Evolutionary conservation across 2,888 invertebrate species (phyloP), one percentile per base, ranked within the genome.

Genomic region (Magallana nippona): DNA sequence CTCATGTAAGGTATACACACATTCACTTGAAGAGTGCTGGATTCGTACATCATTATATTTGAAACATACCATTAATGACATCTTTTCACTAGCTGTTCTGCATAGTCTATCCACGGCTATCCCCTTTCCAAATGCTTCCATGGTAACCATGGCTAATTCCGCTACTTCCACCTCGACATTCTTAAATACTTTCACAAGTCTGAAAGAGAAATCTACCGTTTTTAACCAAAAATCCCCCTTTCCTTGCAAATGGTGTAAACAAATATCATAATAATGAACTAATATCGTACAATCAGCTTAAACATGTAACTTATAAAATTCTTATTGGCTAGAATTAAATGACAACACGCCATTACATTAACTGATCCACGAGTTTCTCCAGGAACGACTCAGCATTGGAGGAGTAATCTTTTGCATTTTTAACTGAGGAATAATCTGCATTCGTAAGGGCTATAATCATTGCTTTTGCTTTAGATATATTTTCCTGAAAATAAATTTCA

Each of bases 391-490:
- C 84, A 27, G 78, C 78, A 15, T 19, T 19, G 10, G 82, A 78
- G 11, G 55, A 57, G 58, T 22, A 22, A 3, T 78, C 32, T 10
- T 27, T 32, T 2, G 15, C 78, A 10, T 84, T 27, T 55, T 22
- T 81, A n/a, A 55, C 57, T 13, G 62, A 27, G n/a, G 84, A 81
- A 2, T 78, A 56, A 19, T 84, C 81, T 56, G 78, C 27, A n/a
- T 22, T 78, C 10, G 78, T 78, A n/a, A 82, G 32, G 13, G 62
- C 56, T 22, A 62, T 78, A 10, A 84, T 84, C 78, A 81, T 81
- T 11, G 60, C 78, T 19, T 60, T 78, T 1, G 84, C 84, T 32
- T 55, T 32, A 3, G 81, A 10, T 0, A 81, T 77, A 58, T 84
- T 84, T 56, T 78, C 81, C 84, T 71, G 8, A 44, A 44, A 44